Percentiles rank a stretch among this genome's conserved stretches.
These are phyloP conservation scores for Promerops cafer DNA, from an alignment of 2,113 vertebrate species.

Conservation along the genomic window DNA sequence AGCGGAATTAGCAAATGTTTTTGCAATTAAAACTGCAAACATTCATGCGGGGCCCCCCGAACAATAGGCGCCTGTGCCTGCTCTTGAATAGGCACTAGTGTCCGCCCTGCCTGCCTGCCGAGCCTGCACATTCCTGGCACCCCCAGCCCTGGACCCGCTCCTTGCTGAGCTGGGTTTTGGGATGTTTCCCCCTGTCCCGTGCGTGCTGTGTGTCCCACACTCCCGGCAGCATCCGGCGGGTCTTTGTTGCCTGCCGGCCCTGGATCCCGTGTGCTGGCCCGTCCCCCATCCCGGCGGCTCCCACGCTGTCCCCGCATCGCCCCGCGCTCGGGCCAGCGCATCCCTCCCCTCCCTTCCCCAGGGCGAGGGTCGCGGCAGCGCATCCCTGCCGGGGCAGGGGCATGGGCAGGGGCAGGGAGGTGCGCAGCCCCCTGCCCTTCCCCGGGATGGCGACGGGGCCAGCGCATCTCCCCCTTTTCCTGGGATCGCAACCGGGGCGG, in stretches of 20 bases:
- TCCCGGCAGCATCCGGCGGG: not conserved
- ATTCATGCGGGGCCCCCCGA: slow-evolving; percentile 55
- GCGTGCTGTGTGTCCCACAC: not conserved
- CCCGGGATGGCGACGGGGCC: not conserved
- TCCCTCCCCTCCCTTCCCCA: not conserved
- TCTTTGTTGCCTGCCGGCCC: not conserved
- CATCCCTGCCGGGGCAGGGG: not conserved
- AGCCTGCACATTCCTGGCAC: slow-evolving; percentile 73
- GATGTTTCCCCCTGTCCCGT: not conserved
- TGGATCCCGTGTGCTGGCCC: not conserved
- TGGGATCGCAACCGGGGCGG: not conserved
- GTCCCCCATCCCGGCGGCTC: not conserved
- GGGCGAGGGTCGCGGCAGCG: not conserved
- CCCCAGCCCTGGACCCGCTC: slow-evolving; percentile 32
- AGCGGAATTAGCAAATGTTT: slow-evolving; percentile 68
- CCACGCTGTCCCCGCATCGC: not conserved
- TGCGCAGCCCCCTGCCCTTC: too few relatives aligned
- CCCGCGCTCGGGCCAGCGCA: not conserved
- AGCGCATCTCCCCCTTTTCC: not conserved
- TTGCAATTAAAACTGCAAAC: slow-evolving; percentile 71
- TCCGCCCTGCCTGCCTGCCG: slow-evolving; percentile 47
- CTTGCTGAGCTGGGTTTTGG: not conserved
- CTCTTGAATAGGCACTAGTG: slow-evolving; percentile 69
- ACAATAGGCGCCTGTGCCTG: slow-evolving; percentile 74
- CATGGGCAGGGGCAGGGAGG: not conserved